These are phyloP conservation scores for Folsomia candida DNA, from an alignment of 2,888 invertebrate genomes.

Conservation along the genomic window DNA sequence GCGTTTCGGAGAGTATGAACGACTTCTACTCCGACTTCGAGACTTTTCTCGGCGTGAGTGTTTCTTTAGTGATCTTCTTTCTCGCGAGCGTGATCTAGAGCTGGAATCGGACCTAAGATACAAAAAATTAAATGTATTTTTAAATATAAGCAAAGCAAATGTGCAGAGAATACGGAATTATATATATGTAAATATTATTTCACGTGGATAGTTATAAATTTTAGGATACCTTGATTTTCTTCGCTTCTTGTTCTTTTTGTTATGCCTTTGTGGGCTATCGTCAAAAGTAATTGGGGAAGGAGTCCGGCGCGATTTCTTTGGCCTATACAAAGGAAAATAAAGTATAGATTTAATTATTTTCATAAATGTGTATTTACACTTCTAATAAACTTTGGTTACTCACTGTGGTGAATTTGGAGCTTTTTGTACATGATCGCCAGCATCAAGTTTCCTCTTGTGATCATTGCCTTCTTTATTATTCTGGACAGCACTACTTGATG, in stretches of 20 bases:
- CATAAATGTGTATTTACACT: no score
- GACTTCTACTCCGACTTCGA: slow-evolving; percentile 32
- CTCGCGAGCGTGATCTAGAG: slow-evolving; percentile 51
- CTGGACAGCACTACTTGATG: slow-evolving; percentile 24
- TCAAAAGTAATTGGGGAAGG: slow-evolving; percentile 48
- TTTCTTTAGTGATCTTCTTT: slow-evolving; percentile 36
- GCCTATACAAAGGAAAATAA: slow-evolving; percentile 19
- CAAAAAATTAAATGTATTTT: slow-evolving; percentile 20
- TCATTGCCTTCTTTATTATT: slow-evolving; percentile 24
- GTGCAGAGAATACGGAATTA: background rate
- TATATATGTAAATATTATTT: no score
- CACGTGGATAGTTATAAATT: background rate
- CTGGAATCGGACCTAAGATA: slow-evolving; percentile 47
- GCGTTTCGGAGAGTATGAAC: slow-evolving; percentile 7
- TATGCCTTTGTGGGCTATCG: slow-evolving; percentile 53
- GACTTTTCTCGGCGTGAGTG: slow-evolving; percentile 29
- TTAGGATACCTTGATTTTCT: slow-evolving; percentile 52
- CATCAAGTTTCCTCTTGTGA: slow-evolving; percentile 14
- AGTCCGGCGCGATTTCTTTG: slow-evolving; percentile 37
- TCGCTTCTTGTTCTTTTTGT: slow-evolving; percentile 53
- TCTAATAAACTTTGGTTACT: slow-evolving; percentile 33
- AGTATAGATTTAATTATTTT: no score
- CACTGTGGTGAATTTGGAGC: slow-evolving; percentile 27
- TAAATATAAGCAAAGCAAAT: no score
- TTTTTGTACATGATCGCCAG: slow-evolving; percentile 25